Conservation (phyloP, 2,113 vertebrate genomes). For the Scolopax mira region DNA sequence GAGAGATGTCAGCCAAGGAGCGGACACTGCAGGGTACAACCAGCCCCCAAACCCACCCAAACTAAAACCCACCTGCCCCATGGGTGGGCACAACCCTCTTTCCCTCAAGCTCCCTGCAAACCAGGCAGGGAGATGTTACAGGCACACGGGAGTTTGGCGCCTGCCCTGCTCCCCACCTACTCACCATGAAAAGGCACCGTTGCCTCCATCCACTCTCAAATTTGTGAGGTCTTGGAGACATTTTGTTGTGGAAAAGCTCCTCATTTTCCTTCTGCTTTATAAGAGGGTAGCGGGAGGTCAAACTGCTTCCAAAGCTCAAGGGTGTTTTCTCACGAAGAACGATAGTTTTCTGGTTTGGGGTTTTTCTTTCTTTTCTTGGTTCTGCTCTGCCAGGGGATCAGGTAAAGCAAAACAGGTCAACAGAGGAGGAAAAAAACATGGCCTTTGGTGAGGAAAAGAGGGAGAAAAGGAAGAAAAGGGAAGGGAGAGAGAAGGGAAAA, state of each 20-base stretch:
- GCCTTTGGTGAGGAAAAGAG: background rate
- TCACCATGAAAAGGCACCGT: fast-evolving
- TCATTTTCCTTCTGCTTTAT: background rate
- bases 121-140: background rate
- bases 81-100: fast-evolving
- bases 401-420: background rate
- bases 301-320: background rate
- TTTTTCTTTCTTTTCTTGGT: background rate
- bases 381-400: background rate
- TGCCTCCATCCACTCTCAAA: background rate
- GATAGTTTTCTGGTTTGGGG: background rate
- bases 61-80: fast-evolving
- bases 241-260: background rate
- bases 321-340: background rate
- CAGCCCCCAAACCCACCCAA: background rate
- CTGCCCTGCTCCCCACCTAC: background rate
- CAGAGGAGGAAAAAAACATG: background rate
- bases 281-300: background rate
- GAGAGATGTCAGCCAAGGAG: background rate
- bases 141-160: fast-evolving
- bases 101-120: fast-evolving
- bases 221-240: background rate
- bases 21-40: background rate
- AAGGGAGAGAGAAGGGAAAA: background rate
- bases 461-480: background rate